Base-by-base conservation (phyloP, 2,113 vertebrate species). In the Actenoides lindsayi region DNA sequence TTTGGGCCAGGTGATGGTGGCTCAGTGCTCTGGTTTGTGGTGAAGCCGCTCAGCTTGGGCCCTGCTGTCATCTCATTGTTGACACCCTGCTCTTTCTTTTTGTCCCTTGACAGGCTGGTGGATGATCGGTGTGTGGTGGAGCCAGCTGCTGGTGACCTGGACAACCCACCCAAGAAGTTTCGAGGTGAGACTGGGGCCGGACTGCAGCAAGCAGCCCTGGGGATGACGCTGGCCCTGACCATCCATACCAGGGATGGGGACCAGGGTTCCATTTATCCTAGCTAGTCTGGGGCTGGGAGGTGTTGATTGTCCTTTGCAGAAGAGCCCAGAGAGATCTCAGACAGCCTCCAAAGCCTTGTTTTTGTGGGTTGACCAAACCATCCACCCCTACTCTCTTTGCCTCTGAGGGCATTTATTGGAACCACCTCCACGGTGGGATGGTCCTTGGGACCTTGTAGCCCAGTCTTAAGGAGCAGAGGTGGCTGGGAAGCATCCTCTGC, bases 121-220 rank as follows among this genome's bases (percentile, higher is more conserved):
- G 99, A 99, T 63, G 99, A 99, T 78, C 98, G 99, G 10, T 99
- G 99, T 50, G 99, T 99, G 96, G 99, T 99, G 68, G 99, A 99
- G 94, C 99, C 99, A 0, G 98, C 98, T 0, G 99, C 99, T 1
- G 99, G 99, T 9, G 99, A 99, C 98, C 95, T 99, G 97, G 99
- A 99, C 74, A 99, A 99, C 78, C 99, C 99, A 2, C 99, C 99
- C 16, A 99, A 99, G 98, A 99, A 99, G 90, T 99, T 99, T 96
- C 98, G 99, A 98, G 99, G 99, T 99, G 95, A 98, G 97, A 4
- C 5, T 27, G 79, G 35, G 25, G 5, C 60, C 0, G 3, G 31
- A 0, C 42, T 48, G 44, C 35, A 1, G 1, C 2, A 59, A 65
- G 81, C 5, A 5, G 24, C 74, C 4, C 2, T 1, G 2, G 78